These are phyloP conservation scores for Chaetodon trifascialis DNA, from an alignment of 2,113 vertebrate genomes.

Conservation along the genomic window DNA sequence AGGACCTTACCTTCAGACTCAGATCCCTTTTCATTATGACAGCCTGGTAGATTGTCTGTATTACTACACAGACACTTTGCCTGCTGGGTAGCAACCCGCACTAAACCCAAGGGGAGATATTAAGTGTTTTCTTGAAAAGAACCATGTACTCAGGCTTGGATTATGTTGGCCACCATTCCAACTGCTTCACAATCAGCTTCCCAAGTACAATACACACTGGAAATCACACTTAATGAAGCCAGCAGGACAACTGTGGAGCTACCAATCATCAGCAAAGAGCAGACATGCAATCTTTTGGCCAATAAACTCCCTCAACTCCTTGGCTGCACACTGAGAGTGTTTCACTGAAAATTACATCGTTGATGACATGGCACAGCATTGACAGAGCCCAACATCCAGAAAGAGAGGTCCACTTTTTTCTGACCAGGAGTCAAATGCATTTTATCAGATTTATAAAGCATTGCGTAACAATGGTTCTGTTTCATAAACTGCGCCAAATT, in stretches of 20 bases:
- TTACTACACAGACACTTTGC: not conserved
- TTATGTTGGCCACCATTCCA: not conserved
- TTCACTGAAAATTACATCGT: constrained; percentile 9
- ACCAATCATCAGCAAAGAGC: not conserved
- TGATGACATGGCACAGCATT: constrained; percentile 6
- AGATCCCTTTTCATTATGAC: not conserved
- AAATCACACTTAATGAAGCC: not conserved
- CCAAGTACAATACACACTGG: not conserved
- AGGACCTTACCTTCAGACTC: not conserved
- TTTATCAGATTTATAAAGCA: not conserved
- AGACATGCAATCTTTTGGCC: not conserved
- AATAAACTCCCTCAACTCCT: constrained; percentile 8
- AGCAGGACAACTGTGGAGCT: constrained; percentile 12
- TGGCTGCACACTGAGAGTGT: constrained; percentile 14
- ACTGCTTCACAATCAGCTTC: not conserved
- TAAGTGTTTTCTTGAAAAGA: not conserved
- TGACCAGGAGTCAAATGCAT: too few relatives aligned
- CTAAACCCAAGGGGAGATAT: not conserved
- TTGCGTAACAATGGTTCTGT: not conserved
- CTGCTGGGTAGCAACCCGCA: not conserved
- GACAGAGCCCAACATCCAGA: constrained; percentile 13
- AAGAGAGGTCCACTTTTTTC: not conserved
- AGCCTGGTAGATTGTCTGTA: not conserved
- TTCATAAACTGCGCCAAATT: not conserved
- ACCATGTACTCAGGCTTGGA: not conserved